phyloP scores from a whole-genome alignment of 2,797 vertebrate species.

The Choloepus didactylus region DNA sequence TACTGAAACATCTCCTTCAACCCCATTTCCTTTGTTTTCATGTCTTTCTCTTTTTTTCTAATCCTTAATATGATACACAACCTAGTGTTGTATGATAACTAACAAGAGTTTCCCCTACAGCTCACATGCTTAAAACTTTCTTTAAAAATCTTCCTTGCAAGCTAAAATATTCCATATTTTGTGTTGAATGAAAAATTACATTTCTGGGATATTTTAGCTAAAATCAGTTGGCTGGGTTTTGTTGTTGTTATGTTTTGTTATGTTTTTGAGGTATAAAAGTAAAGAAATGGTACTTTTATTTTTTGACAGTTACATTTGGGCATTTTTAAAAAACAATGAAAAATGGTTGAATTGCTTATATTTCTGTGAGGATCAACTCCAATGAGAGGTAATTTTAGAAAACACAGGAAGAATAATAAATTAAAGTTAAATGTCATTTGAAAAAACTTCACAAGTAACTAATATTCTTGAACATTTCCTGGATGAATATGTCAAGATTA shows the following conservation, averaged over 20 bases:
- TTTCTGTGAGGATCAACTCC: not conserved
- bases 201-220: slow-evolving; percentile 25
- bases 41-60: not conserved
- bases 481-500: not conserved
- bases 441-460: not conserved
- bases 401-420: slow-evolving; percentile 57
- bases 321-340: slow-evolving; percentile 23
- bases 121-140: slow-evolving; percentile 36
- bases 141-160: slow-evolving; percentile 40
- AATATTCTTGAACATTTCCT: not conserved
- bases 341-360: not conserved
- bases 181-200: not conserved
- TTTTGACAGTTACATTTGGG: not conserved
- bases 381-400: slow-evolving; percentile 3
- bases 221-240: not conserved
- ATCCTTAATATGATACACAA: not conserved
- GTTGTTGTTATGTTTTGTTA: no score
- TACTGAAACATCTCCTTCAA: not conserved
- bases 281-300: not conserved
- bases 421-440: slow-evolving; percentile 38
- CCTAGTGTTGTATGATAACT: not conserved
- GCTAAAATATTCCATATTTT: slow-evolving; percentile 6
- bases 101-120: not conserved
- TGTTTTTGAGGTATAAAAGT: not conserved
- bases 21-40: not conserved